Percentiles rank a stretch among this genome's conserved stretches.
Evolutionary conservation across 2,797 vertebrate genomes (phyloP).

Genomic region (Malacoctenus gilli): DNA sequence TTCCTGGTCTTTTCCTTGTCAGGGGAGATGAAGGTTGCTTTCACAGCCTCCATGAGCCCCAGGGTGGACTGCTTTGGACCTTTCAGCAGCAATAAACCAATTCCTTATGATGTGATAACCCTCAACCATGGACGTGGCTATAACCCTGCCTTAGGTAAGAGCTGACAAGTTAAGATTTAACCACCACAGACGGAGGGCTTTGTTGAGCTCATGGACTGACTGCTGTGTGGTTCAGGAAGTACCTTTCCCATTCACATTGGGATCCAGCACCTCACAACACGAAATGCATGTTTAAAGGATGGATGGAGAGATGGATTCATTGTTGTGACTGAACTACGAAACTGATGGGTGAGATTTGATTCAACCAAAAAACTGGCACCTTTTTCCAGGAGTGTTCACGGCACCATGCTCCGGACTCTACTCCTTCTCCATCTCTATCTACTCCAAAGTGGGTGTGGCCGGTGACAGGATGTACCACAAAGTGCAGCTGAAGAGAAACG

Average conservation of each 20-base stretch:
- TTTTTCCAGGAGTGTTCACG: constrained; percentile 56
- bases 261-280: no score
- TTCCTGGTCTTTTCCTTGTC: constrained; percentile 8
- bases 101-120: constrained; percentile 50
- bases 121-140: constrained; percentile 67
- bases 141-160: constrained; percentile 61
- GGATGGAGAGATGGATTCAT: no score
- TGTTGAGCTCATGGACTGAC: no score
- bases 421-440: constrained; percentile 55
- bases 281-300: no score
- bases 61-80: constrained; percentile 52
- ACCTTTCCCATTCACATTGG: no score
- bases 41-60: constrained; percentile 36
- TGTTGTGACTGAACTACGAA: no score
- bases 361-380: background rate
- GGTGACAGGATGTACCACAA: constrained; percentile 46
- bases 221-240: no score
- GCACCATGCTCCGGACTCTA: constrained; percentile 55
- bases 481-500: constrained; percentile 59
- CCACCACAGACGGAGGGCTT: no score
- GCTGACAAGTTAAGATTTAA: background rate
- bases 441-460: constrained; percentile 25
- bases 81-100: constrained; percentile 46
- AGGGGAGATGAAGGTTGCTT: constrained; percentile 47
- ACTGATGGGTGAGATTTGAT: background rate